Conservation (phyloP, 1,140 invertebrate species). For the Drosophila sechellia region DNA sequence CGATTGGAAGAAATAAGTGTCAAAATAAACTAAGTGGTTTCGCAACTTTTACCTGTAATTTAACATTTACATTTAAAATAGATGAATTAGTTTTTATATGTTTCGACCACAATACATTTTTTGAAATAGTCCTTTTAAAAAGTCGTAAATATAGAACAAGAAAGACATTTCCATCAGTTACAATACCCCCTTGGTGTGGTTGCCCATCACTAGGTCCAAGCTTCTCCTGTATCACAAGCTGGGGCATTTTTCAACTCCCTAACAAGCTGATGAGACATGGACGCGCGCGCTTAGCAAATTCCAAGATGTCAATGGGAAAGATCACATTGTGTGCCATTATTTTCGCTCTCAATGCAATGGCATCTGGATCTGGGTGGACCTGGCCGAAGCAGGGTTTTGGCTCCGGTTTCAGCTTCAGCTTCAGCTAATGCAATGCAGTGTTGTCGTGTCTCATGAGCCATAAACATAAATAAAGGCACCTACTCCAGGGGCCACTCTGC, state of each 20-base stretch:
- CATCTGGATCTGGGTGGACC: conserved; percentile 50
- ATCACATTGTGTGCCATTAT: conserved; percentile 84
- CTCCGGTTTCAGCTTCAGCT: background rate
- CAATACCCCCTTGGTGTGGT: too few relatives aligned
- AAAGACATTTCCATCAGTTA: too few relatives aligned
- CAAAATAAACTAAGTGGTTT: too few relatives aligned
- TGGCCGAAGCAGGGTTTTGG: conserved; percentile 3
- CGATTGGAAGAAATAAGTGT: too few relatives aligned
- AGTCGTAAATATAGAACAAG: too few relatives aligned
- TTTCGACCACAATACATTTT: too few relatives aligned
- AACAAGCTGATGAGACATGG: conserved; percentile 84
- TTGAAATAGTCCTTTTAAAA: too few relatives aligned
- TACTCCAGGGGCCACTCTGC: conserved; percentile 31
- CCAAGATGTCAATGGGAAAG: conserved; percentile 80
- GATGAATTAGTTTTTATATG: too few relatives aligned
- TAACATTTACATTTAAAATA: too few relatives aligned
- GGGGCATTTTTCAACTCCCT: conserved; percentile 55
- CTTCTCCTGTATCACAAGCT: conserved; percentile 1
- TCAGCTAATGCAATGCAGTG: conserved; percentile 76
- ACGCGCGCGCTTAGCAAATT: conserved; percentile 83
- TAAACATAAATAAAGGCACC: conserved; percentile 84
- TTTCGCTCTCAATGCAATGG: conserved; percentile 33
- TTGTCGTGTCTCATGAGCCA: conserved; percentile 75
- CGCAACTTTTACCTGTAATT: too few relatives aligned
- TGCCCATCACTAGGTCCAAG: conserved; percentile 1